Conservation (phyloP, 2,113 vertebrate species). For the Narcine bancroftii region DNA sequence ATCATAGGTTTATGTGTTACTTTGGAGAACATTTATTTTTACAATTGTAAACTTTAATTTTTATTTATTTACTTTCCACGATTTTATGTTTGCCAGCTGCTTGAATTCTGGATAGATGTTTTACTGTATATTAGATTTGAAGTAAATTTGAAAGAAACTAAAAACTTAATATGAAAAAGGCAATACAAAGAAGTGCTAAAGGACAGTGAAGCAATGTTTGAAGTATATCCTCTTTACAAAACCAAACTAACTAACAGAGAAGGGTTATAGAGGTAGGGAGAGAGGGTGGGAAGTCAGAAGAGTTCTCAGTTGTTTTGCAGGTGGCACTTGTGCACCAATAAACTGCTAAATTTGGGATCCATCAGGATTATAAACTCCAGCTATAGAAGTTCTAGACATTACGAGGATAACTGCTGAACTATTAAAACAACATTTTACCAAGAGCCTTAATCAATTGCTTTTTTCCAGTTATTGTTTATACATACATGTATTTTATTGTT, state of each 20-base stretch:
- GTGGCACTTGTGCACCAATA: neutral
- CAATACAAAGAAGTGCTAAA: too few species aligned
- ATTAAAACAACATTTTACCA: neutral
- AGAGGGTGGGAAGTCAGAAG: too few species aligned
- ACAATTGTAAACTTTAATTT: too few species aligned
- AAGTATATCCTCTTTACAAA: neutral
- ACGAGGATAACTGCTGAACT: neutral
- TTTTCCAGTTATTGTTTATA: neutral
- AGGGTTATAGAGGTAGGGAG: neutral
- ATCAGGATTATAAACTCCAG: neutral
- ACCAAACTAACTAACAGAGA: neutral
- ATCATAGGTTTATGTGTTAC: too few species aligned
- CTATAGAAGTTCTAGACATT: neutral
- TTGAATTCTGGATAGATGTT: too few species aligned
- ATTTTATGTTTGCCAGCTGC: too few species aligned
- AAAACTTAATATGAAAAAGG: too few species aligned
- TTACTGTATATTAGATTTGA: too few species aligned
- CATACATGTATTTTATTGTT: constrained; percentile 53
- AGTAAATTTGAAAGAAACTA: too few species aligned
- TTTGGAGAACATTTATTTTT: too few species aligned
- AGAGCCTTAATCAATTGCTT: neutral
- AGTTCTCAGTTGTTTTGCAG: neutral
- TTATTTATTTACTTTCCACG: too few species aligned
- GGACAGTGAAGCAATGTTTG: too few species aligned
- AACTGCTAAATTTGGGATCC: neutral